Conservation (phyloP, 2,888 invertebrate species). For the Eupeodes latifasciatus region DNA sequence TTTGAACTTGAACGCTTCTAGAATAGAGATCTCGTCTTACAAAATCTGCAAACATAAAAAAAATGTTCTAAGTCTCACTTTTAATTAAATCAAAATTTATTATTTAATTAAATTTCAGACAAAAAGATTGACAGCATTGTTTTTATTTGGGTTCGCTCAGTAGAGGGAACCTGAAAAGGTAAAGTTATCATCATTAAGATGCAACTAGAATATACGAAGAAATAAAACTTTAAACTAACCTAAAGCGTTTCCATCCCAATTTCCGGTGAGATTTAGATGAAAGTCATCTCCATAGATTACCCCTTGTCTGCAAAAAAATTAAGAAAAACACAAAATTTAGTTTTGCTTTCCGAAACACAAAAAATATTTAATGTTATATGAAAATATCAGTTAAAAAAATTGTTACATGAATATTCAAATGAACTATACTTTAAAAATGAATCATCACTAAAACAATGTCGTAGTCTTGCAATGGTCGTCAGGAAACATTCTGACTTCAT, state of each 20-base stretch:
- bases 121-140: constrained; percentile 66
- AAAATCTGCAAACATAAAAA: background rate
- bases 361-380: background rate
- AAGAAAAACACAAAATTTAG: background rate
- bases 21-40: background rate
- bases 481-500: too few relatives aligned
- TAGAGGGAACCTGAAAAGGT: constrained; percentile 77
- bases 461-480: too few relatives aligned
- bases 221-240: constrained; percentile 4
- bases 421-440: constrained; percentile 68
- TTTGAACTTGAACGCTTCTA: background rate
- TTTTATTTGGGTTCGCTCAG: constrained; percentile 77
- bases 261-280: too few relatives aligned
- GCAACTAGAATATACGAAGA: background rate
- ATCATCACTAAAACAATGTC: constrained; percentile 38
- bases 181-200: constrained; percentile 43
- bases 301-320: constrained; percentile 8
- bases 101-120: constrained; percentile 28
- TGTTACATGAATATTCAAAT: constrained; percentile 73
- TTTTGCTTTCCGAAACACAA: background rate
- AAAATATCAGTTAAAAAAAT: constrained; percentile 42
- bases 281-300: too few relatives aligned
- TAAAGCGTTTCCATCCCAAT: background rate
- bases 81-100: background rate
- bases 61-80: background rate